Percentiles rank a stretch among this genome's conserved stretches.
Evolutionary conservation across 2,113 vertebrate species (phyloP).

Genomic region (Myanophis thanlyinensis): DNA sequence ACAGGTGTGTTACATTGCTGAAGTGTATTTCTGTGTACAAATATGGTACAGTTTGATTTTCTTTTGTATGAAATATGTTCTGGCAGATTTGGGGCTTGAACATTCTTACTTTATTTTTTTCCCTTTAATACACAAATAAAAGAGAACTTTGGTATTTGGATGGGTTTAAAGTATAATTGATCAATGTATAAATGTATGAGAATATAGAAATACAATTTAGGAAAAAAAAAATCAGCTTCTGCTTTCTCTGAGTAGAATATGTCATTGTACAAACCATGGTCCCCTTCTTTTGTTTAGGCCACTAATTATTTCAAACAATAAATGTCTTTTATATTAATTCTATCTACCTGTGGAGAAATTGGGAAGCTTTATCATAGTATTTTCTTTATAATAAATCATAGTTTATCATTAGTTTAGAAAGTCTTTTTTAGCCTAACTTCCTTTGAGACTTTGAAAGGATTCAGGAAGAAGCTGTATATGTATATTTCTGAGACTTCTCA

Average conservation of each 20-base stretch:
- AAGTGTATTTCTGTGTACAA: background rate
- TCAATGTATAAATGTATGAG: background rate
- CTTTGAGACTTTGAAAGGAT: background rate
- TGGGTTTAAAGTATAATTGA: background rate
- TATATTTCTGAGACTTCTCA: background rate
- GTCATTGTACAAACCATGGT: background rate
- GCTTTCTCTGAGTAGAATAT: background rate
- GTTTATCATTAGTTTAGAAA: background rate
- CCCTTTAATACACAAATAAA: background rate
- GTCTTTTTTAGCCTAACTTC: background rate
- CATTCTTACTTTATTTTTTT: accelerated
- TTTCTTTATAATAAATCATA: background rate
- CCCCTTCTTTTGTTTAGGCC: background rate
- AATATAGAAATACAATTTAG: background rate
- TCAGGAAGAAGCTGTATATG: background rate
- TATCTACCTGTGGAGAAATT: background rate
- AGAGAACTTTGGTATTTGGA: background rate
- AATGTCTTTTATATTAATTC: background rate
- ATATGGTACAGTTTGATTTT: background rate
- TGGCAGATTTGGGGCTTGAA: background rate
- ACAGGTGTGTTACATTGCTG: conserved; percentile 76
- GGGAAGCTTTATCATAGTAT: background rate
- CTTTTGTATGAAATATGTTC: background rate
- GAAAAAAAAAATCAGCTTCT: background rate
- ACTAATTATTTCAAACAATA: background rate